These are phyloP conservation scores for Poecile atricapillus DNA, from an alignment of 2,113 vertebrate species.

Conservation along the genomic window DNA sequence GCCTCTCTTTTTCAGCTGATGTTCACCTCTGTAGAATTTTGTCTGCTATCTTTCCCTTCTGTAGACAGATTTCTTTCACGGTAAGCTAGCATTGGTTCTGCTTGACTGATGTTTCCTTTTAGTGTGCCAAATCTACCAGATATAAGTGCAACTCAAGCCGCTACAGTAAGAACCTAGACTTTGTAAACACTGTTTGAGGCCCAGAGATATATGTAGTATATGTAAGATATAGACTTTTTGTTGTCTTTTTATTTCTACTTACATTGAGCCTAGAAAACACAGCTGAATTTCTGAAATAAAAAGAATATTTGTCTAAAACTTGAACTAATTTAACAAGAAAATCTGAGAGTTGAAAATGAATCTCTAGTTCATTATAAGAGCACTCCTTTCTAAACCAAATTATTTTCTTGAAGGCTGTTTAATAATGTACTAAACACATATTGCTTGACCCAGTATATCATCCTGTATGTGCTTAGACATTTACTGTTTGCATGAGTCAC, in stretches of 20 bases:
- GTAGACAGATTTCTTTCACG: not conserved
- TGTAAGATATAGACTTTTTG: not conserved
- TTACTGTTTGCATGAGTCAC: not conserved
- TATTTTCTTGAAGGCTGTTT: not conserved
- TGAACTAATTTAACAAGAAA: not conserved
- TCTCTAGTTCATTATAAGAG: not conserved
- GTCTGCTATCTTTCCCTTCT: not conserved
- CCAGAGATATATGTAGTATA: not conserved
- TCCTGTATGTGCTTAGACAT: not conserved
- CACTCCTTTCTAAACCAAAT: not conserved
- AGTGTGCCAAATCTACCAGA: not conserved
- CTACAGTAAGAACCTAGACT: not conserved
- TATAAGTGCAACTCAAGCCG: not conserved
- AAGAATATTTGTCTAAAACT: not conserved
- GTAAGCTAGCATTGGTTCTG: not conserved
- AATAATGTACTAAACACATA: not conserved
- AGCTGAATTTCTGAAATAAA: not conserved
- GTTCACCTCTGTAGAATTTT: not conserved
- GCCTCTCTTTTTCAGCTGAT: not conserved
- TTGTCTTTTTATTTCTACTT: not conserved
- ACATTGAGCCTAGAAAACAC: not conserved
- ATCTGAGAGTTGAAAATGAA: not conserved
- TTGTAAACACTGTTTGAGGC: not conserved
- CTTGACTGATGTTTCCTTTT: not conserved
- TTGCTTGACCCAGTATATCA: not conserved